Conservation (phyloP, 2,888 invertebrate genomes). For the Anagyrus pseudococci region DNA sequence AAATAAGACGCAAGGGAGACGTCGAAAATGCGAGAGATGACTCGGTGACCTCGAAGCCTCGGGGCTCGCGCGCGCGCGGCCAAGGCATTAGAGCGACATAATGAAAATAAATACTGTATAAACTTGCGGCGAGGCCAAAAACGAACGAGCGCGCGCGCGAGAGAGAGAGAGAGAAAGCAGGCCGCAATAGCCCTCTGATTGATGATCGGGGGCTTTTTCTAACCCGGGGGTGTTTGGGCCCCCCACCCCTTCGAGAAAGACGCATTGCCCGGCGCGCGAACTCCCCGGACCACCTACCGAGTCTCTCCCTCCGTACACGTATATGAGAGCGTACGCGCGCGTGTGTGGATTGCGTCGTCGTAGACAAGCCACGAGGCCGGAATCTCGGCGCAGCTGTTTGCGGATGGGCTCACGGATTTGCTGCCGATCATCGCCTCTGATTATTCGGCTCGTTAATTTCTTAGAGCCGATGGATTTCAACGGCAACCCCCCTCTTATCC, state of each 20-base stretch:
- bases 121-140: slow-evolving; percentile 52
- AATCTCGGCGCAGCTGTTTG: slow-evolving; percentile 41
- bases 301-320: too few species aligned
- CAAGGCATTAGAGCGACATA: slow-evolving; percentile 40
- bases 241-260: slow-evolving; percentile 58
- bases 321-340: slow-evolving; percentile 42
- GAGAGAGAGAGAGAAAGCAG: neutral
- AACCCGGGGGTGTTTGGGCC: slow-evolving; percentile 28
- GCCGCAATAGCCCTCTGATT: slow-evolving; percentile 31
- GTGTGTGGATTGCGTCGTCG: too few species aligned
- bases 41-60: slow-evolving; percentile 24
- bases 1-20: neutral
- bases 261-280: slow-evolving; percentile 52
- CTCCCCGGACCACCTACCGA: slow-evolving; percentile 49
- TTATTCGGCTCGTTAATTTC: neutral
- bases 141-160: slow-evolving; percentile 14
- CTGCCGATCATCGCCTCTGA: slow-evolving; percentile 2
- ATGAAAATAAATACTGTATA: slow-evolving; percentile 62
- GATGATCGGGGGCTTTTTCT: slow-evolving; percentile 27
- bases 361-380: slow-evolving; percentile 30
- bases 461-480: too few species aligned
- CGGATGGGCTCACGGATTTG: slow-evolving; percentile 9
- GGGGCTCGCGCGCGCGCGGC: slow-evolving; percentile 16
- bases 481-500: too few species aligned
- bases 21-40: slow-evolving; percentile 12